Conservation (phyloP, 2,113 vertebrate species). For the Perca flavescens region DNA sequence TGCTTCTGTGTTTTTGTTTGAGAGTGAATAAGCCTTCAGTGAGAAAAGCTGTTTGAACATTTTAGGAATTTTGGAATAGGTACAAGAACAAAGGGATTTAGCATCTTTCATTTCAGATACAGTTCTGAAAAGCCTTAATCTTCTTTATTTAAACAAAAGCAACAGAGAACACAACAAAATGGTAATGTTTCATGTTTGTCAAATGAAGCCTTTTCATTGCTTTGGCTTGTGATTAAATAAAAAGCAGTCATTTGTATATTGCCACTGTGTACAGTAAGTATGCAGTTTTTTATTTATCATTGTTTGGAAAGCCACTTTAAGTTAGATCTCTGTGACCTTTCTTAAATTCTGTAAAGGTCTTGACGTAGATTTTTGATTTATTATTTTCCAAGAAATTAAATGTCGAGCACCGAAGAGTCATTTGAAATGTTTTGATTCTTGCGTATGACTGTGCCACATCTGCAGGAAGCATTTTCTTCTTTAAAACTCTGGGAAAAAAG, state of each 20-base stretch:
- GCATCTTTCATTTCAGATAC: constrained; percentile 67
- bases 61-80: constrained; percentile 56
- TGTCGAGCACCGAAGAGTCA: not conserved
- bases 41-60: constrained; percentile 41
- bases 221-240: constrained; percentile 64
- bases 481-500: constrained; percentile 21
- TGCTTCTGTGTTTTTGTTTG: constrained; percentile 47
- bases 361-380: constrained; percentile 6
- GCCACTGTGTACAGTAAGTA: constrained; percentile 3
- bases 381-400: constrained; percentile 19
- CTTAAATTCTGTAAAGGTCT: constrained; percentile 7
- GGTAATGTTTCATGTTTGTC: constrained; percentile 67
- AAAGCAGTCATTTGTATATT: constrained; percentile 54
- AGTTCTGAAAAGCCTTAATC: constrained; percentile 70
- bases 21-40: constrained; percentile 54
- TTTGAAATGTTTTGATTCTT: constrained; percentile 24
- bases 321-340: constrained; percentile 10
- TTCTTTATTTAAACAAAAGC: constrained; percentile 71
- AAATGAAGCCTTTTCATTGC: constrained; percentile 70
- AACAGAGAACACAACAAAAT: constrained; percentile 61
- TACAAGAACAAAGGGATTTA: constrained; percentile 69
- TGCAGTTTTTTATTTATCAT: constrained; percentile 15
- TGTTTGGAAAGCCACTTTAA: constrained; percentile 22
- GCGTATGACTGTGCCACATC: constrained; percentile 13
- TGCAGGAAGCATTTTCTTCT: constrained; percentile 15